Conservation (phyloP, 2,113 vertebrate genomes). For the Coptodon rendalli region DNA sequence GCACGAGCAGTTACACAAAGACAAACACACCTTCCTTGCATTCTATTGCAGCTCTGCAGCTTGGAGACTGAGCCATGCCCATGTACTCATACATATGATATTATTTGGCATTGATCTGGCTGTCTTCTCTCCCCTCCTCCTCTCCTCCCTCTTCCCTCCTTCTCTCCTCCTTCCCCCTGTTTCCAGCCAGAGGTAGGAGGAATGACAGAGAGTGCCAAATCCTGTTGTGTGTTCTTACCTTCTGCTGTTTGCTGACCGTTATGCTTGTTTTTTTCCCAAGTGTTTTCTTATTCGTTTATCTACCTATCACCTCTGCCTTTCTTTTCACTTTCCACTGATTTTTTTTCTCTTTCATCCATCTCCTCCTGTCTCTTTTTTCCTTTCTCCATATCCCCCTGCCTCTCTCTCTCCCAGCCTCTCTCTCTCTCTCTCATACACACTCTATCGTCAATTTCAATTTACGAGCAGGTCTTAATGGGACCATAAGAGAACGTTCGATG, state of each 20-base stretch:
- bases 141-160: slow-evolving; percentile 52
- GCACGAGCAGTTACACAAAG: not conserved
- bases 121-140: slow-evolving; percentile 41
- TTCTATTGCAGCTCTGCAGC: slow-evolving; percentile 13
- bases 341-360: not conserved
- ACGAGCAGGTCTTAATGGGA: slow-evolving; percentile 65
- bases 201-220: not conserved
- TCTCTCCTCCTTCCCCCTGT: slow-evolving; percentile 20
- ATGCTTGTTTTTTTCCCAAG: not conserved
- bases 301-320: slow-evolving; percentile 4
- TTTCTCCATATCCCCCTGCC: not conserved
- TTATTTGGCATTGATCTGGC: slow-evolving; percentile 67
- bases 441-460: slow-evolving; percentile 69
- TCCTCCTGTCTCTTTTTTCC: not conserved
- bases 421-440: not conserved
- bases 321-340: slow-evolving; percentile 1
- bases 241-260: not conserved
- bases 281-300: not conserved
- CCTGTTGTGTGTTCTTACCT: not conserved
- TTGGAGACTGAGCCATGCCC: slow-evolving; percentile 30
- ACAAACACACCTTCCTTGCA: not conserved
- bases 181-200: slow-evolving; percentile 3
- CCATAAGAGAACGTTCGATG: slow-evolving; percentile 65
- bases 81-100: slow-evolving; percentile 61
- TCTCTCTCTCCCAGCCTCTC: not conserved